Conservation (phyloP, 2,797 vertebrate genomes). For the Paguma larvata region DNA sequence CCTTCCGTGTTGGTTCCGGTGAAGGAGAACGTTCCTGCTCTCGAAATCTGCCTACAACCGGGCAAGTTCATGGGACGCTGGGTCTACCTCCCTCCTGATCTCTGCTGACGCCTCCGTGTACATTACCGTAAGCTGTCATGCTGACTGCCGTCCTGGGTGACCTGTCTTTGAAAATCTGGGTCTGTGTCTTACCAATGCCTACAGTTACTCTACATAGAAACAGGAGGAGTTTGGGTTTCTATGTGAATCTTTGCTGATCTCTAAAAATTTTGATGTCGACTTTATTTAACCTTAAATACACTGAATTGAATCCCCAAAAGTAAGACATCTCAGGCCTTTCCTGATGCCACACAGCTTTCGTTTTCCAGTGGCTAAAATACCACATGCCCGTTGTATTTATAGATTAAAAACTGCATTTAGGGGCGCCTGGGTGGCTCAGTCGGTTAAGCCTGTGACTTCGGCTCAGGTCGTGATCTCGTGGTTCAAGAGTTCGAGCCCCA, state of each 20-base stretch:
- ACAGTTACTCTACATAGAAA: conserved; percentile 94
- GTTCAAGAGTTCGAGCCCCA: too few species aligned
- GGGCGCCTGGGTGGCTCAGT: too few species aligned
- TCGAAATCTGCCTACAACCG: conserved; percentile 90
- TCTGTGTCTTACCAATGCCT: conserved; percentile 83
- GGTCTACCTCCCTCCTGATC: too few species aligned
- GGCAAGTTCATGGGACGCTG: too few species aligned
- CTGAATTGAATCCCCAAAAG: conserved; percentile 88
- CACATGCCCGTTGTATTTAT: conserved; percentile 90
- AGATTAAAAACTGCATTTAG: conserved; percentile 84
- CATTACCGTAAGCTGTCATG: too few species aligned
- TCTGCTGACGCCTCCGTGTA: too few species aligned
- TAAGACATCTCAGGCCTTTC: conserved; percentile 86
- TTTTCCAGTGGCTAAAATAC: conserved; percentile 91
- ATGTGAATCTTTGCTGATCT: conserved; percentile 90
- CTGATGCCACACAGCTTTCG: conserved; percentile 90
- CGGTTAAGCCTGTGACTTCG: too few species aligned
- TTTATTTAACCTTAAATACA: conserved; percentile 89
- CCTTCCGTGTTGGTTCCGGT: conserved; percentile 97
- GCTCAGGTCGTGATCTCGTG: too few species aligned
- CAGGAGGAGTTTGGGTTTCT: conserved; percentile 82
- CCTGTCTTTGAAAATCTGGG: too few species aligned
- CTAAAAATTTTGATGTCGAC: conserved; percentile 90
- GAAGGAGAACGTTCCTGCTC: conserved; percentile 99
- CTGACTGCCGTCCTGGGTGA: too few species aligned